Base-by-base conservation (phyloP, 2,888 invertebrate genomes). In the Apoda limacodes region DNA sequence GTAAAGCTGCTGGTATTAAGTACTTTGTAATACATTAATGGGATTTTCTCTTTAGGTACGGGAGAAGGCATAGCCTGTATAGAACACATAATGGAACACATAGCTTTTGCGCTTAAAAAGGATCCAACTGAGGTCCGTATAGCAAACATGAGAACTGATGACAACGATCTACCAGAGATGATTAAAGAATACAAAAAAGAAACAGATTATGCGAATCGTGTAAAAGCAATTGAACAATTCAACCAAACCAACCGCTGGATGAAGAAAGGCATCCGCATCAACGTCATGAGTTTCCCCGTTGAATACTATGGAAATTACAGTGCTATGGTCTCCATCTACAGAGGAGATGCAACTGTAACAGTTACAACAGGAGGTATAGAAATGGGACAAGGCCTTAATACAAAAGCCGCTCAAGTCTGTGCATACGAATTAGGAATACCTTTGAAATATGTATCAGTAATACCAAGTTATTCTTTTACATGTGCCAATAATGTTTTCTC, bases 321-420 rank as follows among this genome's bases (percentile, higher is more conserved):
- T 22, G 83, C 84, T 0, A 58, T 85, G 37, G 84, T 90, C 1
- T 81, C 85, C 0, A 83, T 93, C 38, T 91, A 86, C 48, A 83
- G 86, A 35, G 78, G 83, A 0, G 88, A 90, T 56, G 89, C 87
- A 1, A 84, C 86, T 2, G 89, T 93, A 0, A 83, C 87, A 0
- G 68, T 92, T 1, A 70, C 84, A 0, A 88, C 88, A 32, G 88
- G 87, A 4, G 89, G 88, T 1, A 72, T 87, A 25, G 89, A 89
- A 65, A 85, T 87, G 70, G 92, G 92, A 0, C 92, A 93, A 76
- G 92, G 92, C 1, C 80, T 90, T 20, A 88, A 92, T 42, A 92
- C 92, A 0, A 92, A 92, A 82, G 87, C 82, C 0, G 86, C 87
- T 3, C 92, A 92, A 78, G 88, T 91, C 0, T 88, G 85, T 32